phyloP scores from a whole-genome alignment of 2,113 vertebrate genomes.

The Mastomys coucha region DNA sequence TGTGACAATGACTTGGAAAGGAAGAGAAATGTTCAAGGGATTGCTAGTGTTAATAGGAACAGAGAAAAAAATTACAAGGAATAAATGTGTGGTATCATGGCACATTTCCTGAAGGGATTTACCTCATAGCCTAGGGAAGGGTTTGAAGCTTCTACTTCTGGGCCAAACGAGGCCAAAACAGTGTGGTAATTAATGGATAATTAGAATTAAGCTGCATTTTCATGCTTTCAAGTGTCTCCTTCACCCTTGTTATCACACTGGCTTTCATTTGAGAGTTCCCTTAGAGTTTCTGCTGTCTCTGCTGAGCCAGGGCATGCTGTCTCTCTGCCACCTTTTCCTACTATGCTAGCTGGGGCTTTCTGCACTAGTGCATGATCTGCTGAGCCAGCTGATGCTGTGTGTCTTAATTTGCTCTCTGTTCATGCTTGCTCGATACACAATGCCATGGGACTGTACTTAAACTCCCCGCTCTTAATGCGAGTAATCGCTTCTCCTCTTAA shows the following conservation, averaged over 20 bases:
- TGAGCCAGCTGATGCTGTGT: not conserved
- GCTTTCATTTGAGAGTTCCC: not conserved
- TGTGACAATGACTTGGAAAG: not conserved
- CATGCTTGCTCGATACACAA: not conserved
- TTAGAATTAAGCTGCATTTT: not conserved
- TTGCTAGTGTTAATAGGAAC: not conserved
- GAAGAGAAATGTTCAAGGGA: not conserved
- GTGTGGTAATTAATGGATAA: not conserved
- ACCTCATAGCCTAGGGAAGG: not conserved
- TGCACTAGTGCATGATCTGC: not conserved
- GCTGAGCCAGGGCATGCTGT: not conserved
- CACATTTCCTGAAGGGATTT: too few relatives aligned
- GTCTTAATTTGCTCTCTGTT: not conserved
- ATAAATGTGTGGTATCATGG: not conserved
- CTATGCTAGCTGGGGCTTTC: not conserved
- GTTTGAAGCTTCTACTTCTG: not conserved
- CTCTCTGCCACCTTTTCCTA: not conserved
- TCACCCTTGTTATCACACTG: not conserved
- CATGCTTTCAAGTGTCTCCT: not conserved
- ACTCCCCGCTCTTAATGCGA: not conserved
- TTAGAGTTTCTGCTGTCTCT: not conserved
- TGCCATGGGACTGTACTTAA: not conserved
- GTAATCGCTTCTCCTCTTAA: not conserved
- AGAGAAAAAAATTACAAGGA: not conserved
- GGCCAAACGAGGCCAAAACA: not conserved